A percentile compares a stretch with the other conserved stretches of the same genome.
Evolutionary conservation across 2,888 invertebrate genomes (phyloP).

Genomic region (Achlya flavicornis): DNA sequence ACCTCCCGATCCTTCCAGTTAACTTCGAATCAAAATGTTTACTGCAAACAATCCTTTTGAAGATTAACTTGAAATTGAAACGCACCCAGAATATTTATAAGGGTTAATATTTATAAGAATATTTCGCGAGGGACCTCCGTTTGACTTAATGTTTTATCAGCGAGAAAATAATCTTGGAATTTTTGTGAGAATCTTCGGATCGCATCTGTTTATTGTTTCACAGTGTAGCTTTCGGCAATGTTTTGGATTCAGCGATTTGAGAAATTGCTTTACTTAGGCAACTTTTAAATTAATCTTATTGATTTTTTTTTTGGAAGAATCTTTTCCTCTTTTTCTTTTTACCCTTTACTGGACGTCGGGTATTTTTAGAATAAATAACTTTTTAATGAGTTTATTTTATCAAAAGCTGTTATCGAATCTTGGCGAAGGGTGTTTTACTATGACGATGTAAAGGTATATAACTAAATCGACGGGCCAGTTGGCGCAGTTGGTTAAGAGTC

Average conservation of each 20-base stretch:
- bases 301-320: neutral
- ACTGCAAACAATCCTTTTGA: conserved; percentile 79
- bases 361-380: conserved; percentile 4
- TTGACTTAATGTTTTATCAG: conserved; percentile 48
- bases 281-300: conserved; percentile 30
- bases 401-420: neutral
- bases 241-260: conserved; percentile 55
- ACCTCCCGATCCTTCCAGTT: conserved; percentile 68
- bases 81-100: conserved; percentile 72
- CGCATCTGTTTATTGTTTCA: conserved; percentile 65
- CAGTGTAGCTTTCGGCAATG: conserved; percentile 56
- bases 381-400: conserved; percentile 2
- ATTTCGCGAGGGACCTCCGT: conserved; percentile 19
- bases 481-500: too few species aligned
- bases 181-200: conserved; percentile 44
- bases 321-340: conserved; percentile 3
- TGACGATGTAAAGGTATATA: neutral
- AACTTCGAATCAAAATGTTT: conserved; percentile 79
- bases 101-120: conserved; percentile 58
- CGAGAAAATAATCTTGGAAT: conserved; percentile 58
- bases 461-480: too few species aligned
- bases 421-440: neutral
- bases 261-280: conserved; percentile 57
- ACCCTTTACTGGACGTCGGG: neutral
- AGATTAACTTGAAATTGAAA: conserved; percentile 75